phyloP scores from a whole-genome alignment of 2,888 invertebrate genomes.

The Phengaris alcon region DNA sequence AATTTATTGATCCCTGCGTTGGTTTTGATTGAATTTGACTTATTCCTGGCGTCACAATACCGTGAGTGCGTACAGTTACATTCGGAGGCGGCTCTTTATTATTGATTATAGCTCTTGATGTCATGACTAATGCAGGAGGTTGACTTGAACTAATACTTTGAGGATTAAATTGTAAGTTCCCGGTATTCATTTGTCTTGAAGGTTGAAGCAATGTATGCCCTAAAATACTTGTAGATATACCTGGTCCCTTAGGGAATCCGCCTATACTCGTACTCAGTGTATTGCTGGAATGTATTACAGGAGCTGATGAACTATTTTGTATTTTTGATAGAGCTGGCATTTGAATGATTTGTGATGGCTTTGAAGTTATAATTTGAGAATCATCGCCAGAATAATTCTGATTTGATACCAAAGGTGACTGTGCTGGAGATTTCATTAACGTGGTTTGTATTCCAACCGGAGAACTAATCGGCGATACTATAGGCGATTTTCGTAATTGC shows the following conservation, averaged over 20 bases:
- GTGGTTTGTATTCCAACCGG: conserved; percentile 60
- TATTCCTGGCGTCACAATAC: conserved; percentile 65
- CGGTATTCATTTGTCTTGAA: conserved; percentile 62
- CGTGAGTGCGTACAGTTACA: conserved; percentile 70
- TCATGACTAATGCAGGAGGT: conserved; percentile 75
- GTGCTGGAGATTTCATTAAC: conserved; percentile 69
- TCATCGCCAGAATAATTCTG: conserved; percentile 59
- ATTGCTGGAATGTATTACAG: conserved; percentile 64
- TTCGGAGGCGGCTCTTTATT: conserved; percentile 68
- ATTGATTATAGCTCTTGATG: conserved; percentile 63
- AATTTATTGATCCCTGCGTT: conserved; percentile 60
- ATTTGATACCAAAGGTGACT: conserved; percentile 62
- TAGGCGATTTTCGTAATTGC: conserved; percentile 70
- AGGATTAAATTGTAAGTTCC: conserved; percentile 60
- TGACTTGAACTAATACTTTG: conserved; percentile 75
- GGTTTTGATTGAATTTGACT: conserved; percentile 63
- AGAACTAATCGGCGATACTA: conserved; percentile 67
- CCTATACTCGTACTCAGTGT: conserved; percentile 64
- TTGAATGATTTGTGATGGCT: conserved; percentile 70
- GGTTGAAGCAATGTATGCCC: conserved; percentile 73
- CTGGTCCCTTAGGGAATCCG: conserved; percentile 60
- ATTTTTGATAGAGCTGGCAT: conserved; percentile 75
- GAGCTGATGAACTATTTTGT: conserved; percentile 55
- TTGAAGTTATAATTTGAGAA: conserved; percentile 48
- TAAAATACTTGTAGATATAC: conserved; percentile 69